Conservation (phyloP, 2,797 vertebrate species). For the Gobio occitaniae region DNA sequence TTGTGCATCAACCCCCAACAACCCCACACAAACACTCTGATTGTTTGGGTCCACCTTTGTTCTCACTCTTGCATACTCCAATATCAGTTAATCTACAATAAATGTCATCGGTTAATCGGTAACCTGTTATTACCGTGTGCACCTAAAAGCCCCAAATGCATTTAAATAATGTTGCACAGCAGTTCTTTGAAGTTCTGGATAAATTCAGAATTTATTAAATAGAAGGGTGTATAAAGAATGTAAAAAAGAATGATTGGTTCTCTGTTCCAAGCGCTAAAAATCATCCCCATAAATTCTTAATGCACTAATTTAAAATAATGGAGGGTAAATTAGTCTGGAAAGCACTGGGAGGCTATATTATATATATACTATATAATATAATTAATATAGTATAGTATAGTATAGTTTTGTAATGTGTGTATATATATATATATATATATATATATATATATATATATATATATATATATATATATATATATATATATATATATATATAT, state of each 20-base stretch:
- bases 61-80: slow-evolving; percentile 52
- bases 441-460: too few relatives aligned
- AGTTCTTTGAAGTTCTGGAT: slow-evolving; percentile 7
- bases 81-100: slow-evolving; percentile 54
- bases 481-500: too few relatives aligned
- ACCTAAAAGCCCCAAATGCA: neutral
- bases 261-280: neutral
- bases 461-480: too few relatives aligned
- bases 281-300: neutral
- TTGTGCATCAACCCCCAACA: slow-evolving; percentile 54
- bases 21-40: slow-evolving; percentile 44
- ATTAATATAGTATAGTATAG: too few relatives aligned
- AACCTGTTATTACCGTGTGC: slow-evolving; percentile 47
- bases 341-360: too few relatives aligned
- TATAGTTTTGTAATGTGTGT: too few relatives aligned
- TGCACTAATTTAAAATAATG: neutral
- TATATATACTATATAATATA: too few relatives aligned
- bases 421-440: too few relatives aligned
- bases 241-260: neutral
- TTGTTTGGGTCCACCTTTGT: slow-evolving; percentile 33
- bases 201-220: neutral
- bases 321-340: too few relatives aligned
- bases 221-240: neutral
- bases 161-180: neutral
- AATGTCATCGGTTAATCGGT: slow-evolving; percentile 57